Base-by-base conservation (phyloP, 2,888 invertebrate genomes). In the Luperina testacea region DNA sequence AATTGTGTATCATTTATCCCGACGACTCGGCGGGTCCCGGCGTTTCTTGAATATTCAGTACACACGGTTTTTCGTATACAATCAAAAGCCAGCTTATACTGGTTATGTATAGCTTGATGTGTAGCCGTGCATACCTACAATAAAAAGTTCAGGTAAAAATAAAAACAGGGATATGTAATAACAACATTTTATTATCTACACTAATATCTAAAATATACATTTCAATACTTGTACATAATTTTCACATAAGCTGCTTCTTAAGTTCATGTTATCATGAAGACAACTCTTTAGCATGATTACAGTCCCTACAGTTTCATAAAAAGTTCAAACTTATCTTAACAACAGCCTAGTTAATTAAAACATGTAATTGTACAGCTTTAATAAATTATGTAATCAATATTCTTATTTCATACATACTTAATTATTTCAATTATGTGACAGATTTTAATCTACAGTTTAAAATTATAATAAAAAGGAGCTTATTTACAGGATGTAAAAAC, bases 171-270 rank as follows among this genome's bases (percentile, higher is more conserved):
- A 20, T 15, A 24, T 53, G 17, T 76, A 76, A 70, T 65, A 73
- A 61, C 11, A 82, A 83, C n/a, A 72, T 64, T 86, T 78, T 83
- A 82, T 73, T 82, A 24, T 67, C 78, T 78, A 84, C 63, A 68
- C 86, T 86, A 82, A 53, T n/a, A 69, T 72, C 85, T 83, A 83
- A 72, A 77, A 75, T 86, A 75, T 78, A 84, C 78, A 78, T 67
- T 73, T 75, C 45, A 82, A 70, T 70, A 77, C 32, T 81, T 63
- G 20, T 72, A 72, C 72, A 75, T 72, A 53, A 75, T 86, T 78
- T 75, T 78, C 45, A 74, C 61, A 57, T 68, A 51, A 42, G 32
- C 59, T 72, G 68, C 72, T 75, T 81, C 38, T 11, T 59, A 64
- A 42, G 48, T 75, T 67, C 4, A n/a, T 67, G 38, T 75, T 77